Evolutionary conservation across 2,888 invertebrate genomes (phyloP).

Genomic region (Acutogordius australiensis): DNA sequence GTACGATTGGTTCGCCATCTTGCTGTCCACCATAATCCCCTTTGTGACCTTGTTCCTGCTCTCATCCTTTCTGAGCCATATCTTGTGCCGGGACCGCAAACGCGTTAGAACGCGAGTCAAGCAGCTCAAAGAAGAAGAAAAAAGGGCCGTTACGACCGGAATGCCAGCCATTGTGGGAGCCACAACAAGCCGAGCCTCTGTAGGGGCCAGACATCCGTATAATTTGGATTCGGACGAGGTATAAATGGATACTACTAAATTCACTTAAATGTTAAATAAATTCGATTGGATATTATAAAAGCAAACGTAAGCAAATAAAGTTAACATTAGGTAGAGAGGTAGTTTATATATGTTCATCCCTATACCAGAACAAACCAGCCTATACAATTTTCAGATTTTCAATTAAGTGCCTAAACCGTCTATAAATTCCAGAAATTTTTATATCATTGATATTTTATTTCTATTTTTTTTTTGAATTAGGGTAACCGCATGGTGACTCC

Average conservation of each 20-base stretch:
- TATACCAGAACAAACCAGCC: too few relatives aligned
- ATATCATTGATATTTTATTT: too few relatives aligned
- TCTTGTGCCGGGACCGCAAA: not conserved
- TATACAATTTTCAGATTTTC: too few relatives aligned
- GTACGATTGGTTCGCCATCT: not conserved
- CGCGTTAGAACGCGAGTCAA: not conserved
- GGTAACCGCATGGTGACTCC: not conserved
- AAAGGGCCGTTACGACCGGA: not conserved
- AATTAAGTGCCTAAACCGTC: too few relatives aligned
- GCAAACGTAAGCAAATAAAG: too few relatives aligned
- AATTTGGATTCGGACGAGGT: slow-evolving; percentile 6
- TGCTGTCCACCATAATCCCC: not conserved
- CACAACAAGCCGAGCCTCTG: not conserved
- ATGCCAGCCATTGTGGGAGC: not conserved
- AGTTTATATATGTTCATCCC: too few relatives aligned
- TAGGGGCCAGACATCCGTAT: not conserved
- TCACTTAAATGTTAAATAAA: too few relatives aligned
- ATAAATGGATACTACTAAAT: too few relatives aligned
- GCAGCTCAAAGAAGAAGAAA: not conserved
- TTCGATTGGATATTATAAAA: too few relatives aligned
- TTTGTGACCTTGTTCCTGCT: not conserved
- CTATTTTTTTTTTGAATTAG: too few relatives aligned
- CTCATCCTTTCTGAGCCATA: not conserved
- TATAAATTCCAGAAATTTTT: too few relatives aligned
- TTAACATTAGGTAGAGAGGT: too few relatives aligned